Conservation (phyloP, 2,888 invertebrate genomes). For the Acrobasis suavella region DNA sequence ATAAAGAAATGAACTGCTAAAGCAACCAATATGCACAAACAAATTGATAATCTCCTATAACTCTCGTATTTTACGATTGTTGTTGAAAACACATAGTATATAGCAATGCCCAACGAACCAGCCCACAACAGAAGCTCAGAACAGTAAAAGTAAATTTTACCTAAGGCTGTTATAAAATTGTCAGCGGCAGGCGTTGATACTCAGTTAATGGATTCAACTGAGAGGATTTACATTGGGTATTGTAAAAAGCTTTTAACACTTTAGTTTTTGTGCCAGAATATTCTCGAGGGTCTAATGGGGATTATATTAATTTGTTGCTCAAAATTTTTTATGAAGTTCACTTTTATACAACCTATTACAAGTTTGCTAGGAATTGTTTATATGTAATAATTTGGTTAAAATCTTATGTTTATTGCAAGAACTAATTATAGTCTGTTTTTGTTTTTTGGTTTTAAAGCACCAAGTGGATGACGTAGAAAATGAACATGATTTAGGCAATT, state of each 20-base stretch:
- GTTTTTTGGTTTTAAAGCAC: too few species aligned
- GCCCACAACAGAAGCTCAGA: neutral
- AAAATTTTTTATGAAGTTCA: neutral
- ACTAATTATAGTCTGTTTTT: too few species aligned
- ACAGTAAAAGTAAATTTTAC: neutral
- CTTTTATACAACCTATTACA: too few species aligned
- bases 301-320: neutral
- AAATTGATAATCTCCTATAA: too few species aligned
- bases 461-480: too few species aligned
- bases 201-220: conserved; percentile 37
- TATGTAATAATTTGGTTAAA: too few species aligned
- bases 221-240: conserved; percentile 44
- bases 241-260: neutral
- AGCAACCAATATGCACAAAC: too few species aligned
- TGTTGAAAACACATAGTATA: neutral
- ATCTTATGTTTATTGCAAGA: too few species aligned
- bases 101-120: neutral
- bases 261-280: neutral
- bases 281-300: neutral
- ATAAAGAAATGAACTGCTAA: too few species aligned
- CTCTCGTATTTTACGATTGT: neutral
- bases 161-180: conserved; percentile 39
- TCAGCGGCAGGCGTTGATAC: conserved; percentile 35
- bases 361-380: too few species aligned
- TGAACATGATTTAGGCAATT: too few species aligned